A percentile compares a stretch with the other conserved stretches of the same genome.
These are phyloP conservation scores for Asobara japonica DNA, from an alignment of 1,140 invertebrate species.

Conservation along the genomic window DNA sequence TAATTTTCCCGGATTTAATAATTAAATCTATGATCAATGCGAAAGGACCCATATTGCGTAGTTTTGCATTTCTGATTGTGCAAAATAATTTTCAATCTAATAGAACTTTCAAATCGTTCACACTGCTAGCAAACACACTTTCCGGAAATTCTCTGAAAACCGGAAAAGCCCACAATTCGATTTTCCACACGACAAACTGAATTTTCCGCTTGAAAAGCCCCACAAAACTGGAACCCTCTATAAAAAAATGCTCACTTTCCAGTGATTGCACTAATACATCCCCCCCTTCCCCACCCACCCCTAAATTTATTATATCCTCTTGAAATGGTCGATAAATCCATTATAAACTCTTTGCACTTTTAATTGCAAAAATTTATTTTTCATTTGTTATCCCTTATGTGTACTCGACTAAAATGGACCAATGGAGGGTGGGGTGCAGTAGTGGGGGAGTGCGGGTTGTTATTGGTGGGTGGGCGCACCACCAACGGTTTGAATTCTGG, in stretches of 20 bases:
- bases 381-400: not conserved
- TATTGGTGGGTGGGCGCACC: not conserved
- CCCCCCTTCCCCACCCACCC: not conserved
- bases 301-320: not conserved
- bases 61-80: too few species aligned
- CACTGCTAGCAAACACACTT: too few species aligned
- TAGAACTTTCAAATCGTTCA: too few species aligned
- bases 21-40: too few species aligned
- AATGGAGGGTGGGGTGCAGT: not conserved
- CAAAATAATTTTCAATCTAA: too few species aligned
- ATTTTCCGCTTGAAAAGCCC: not conserved
- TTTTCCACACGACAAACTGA: not conserved
- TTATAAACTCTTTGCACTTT: not conserved
- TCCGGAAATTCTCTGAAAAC: too few species aligned
- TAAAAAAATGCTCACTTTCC: not conserved
- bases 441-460: not conserved
- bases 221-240: constrained; percentile 1
- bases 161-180: not conserved
- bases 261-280: not conserved
- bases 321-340: not conserved
- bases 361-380: not conserved
- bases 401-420: not conserved
- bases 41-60: too few species aligned
- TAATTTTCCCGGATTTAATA: too few species aligned
- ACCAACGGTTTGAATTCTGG: constrained; percentile 21